Conservation (phyloP, 2,888 invertebrate genomes). For the Stenolophus ochropezus region DNA sequence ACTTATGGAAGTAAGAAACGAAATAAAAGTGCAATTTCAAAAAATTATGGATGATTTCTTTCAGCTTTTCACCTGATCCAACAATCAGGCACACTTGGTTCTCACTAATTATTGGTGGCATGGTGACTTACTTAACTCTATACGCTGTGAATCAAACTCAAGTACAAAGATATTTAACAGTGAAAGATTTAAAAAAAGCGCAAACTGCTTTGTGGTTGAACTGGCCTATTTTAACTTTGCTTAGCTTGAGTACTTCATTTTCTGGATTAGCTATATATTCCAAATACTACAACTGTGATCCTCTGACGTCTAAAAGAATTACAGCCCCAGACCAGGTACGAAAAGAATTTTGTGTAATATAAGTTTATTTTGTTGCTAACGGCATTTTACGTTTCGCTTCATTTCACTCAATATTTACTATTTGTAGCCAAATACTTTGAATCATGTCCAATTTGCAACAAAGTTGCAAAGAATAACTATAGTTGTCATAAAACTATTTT, state of each 20-base stretch:
- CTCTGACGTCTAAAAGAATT: constrained; percentile 79
- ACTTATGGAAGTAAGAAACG: constrained; percentile 80
- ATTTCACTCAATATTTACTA: not conserved
- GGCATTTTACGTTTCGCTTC: not conserved
- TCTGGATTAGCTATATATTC: constrained; percentile 89
- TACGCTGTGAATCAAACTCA: constrained; percentile 94
- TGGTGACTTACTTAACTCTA: constrained; percentile 85
- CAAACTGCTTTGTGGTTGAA: constrained; percentile 86
- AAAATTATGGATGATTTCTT: no score
- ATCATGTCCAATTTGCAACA: not conserved
- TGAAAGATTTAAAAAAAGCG: constrained; percentile 81
- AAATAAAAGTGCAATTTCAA: no score
- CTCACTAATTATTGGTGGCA: constrained; percentile 86
- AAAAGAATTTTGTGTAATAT: no score
- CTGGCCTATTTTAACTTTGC: constrained; percentile 84
- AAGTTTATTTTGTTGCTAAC: not conserved
- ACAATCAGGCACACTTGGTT: constrained; percentile 90
- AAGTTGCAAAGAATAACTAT: not conserved
- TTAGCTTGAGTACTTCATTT: constrained; percentile 83
- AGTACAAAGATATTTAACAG: constrained; percentile 83
- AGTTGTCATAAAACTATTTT: not conserved
- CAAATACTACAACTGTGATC: constrained; percentile 89
- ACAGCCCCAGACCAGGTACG: constrained; percentile 80
- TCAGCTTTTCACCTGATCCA: constrained; percentile 85
- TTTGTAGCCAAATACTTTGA: not conserved